Conservation (phyloP, 2,888 invertebrate species). For the Cyaniris semiargus region DNA sequence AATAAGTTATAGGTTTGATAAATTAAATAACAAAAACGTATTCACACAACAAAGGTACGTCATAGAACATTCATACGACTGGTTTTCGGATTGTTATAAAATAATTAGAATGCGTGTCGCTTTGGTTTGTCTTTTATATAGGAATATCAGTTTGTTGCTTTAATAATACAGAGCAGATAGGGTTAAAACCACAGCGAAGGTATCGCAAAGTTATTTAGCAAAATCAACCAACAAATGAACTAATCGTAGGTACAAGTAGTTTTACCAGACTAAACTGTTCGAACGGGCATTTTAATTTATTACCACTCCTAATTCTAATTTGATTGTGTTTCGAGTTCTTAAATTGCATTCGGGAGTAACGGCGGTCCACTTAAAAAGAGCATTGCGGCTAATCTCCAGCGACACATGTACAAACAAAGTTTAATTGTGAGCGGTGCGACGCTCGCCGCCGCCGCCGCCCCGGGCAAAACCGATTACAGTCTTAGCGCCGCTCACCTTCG, state of each 20-base stretch:
- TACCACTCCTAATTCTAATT: conserved; percentile 49
- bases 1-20: no score
- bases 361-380: conserved; percentile 77
- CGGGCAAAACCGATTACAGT: conserved; percentile 80
- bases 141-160: no score
- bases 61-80: no score
- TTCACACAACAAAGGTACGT: no score
- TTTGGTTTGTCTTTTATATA: no score
- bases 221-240: background rate
- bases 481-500: conserved; percentile 78
- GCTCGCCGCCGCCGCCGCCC: conserved; percentile 57
- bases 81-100: no score
- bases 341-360: conserved; percentile 73
- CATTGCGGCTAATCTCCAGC: conserved; percentile 78
- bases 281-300: conserved; percentile 2
- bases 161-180: no score
- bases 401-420: conserved; percentile 80
- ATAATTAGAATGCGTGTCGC: no score
- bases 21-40: no score
- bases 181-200: no score
- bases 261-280: background rate
- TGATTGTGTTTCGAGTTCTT: conserved; percentile 67
- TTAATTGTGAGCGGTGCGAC: conserved; percentile 72
- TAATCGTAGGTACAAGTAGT: background rate
- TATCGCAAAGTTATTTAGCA: no score